Evolutionary conservation across 2,113 vertebrate species (phyloP), one percentile per base, ranked within the genome.

Genomic region (Micromys minutus): DNA sequence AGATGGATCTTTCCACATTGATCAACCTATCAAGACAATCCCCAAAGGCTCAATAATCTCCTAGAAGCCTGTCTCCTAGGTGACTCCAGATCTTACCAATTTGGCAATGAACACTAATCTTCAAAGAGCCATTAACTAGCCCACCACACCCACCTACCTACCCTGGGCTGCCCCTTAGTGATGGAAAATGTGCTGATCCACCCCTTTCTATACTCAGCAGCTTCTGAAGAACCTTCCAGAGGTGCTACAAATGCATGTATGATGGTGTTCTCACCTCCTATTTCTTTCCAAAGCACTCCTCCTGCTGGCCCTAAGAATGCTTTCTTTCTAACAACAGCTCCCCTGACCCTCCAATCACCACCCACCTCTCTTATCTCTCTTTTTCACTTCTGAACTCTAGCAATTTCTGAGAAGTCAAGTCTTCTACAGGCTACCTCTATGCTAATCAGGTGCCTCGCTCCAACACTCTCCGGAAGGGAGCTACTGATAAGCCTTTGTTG

Each of bases 161-260:
- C 31, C 39, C 57, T 21, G 17, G 12, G 55, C 26, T 22, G 50
- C 6, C n/a, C 31, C 81, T 75, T 59, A 31, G 55, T 2, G 45
- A 59, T 74, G 45, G 80, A 17, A 50, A 42, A 80, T 31, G 39
- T 4, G 17, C 1, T 26, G 81, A 52, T 3, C 42, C 36, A 16
- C 3, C 13, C 34, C 34, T n/a, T 55, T 61, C 55, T 22, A 31
- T 0, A 16, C 9, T 59, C 55, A 42, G 21, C 0, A 36, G n/a
- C 55, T 83, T 87, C 57, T 26, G 3, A 7, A n/a, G 39, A 81
- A 55, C 31, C 36, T 42, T 88, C 52, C 47, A 42, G 71, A 72
- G 13, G n/a, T 19, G 79, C 79, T 22, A 52, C 2, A 26, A 31
- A 59, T 90, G 65, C 22, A 34, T 3, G 63, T 65, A 47, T 15